A percentile compares a stretch with the other conserved stretches of the same genome.
These are phyloP conservation scores for Lemur catta DNA, from an alignment of 2,797 vertebrate species.

Conservation along the genomic window DNA sequence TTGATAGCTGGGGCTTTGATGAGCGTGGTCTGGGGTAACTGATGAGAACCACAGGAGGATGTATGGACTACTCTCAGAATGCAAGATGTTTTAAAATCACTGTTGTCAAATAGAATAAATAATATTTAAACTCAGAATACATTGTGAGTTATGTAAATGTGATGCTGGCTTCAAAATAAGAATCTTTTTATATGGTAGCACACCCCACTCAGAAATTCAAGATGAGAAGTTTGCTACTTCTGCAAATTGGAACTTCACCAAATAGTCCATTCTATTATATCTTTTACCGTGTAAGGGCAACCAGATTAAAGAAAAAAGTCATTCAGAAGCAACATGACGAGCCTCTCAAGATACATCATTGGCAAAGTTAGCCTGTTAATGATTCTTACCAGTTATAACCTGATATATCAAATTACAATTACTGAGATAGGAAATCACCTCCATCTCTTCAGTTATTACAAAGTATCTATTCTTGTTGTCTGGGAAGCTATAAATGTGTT, in stretches of 20 bases:
- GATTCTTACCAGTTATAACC: neutral
- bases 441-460: neutral
- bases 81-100: neutral
- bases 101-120: neutral
- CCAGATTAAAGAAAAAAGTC: neutral
- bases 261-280: neutral
- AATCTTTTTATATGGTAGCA: neutral
- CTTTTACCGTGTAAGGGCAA: neutral
- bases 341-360: neutral
- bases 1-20: neutral
- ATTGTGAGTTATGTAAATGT: neutral
- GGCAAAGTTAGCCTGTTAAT: neutral
- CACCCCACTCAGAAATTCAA: neutral
- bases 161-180: neutral
- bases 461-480: neutral
- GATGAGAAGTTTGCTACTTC: neutral
- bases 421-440: neutral
- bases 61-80: neutral
- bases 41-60: neutral
- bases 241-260: neutral
- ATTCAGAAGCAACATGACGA: neutral
- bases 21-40: neutral
- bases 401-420: neutral
- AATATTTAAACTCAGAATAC: conserved; percentile 7
- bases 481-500: neutral